A percentile compares a stretch with the other conserved stretches of the same genome.
Conservation (phyloP, 23 tunicate genomes). For the Trididemnum clinides region DNA sequence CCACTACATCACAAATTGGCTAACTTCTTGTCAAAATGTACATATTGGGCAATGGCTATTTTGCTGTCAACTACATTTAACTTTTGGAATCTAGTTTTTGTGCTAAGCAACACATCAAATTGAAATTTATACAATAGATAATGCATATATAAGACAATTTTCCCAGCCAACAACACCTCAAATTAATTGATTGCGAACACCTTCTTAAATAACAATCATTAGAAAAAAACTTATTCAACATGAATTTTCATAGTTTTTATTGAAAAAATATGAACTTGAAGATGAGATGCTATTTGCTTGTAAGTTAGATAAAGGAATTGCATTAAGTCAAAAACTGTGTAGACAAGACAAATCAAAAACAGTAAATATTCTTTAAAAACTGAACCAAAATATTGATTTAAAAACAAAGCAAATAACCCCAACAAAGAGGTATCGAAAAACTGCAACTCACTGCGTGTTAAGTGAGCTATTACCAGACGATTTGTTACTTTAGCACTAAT, state of each 20-base stretch:
- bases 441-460: constrained; percentile 56
- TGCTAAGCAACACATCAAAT: too few species aligned
- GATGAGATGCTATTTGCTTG: constrained; percentile 51
- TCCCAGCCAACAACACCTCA: too few species aligned
- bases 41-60: too few species aligned
- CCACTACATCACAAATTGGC: too few species aligned
- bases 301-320: constrained; percentile 34
- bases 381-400: constrained; percentile 56
- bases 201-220: not conserved
- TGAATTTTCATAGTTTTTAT: not conserved
- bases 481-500: constrained; percentile 70
- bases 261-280: constrained; percentile 17
- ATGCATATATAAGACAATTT: too few species aligned
- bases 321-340: constrained; percentile 23
- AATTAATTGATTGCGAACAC: too few species aligned
- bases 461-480: constrained; percentile 52
- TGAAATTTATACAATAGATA: too few species aligned
- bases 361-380: constrained; percentile 42
- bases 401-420: constrained; percentile 35
- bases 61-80: too few species aligned
- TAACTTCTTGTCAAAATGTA: too few species aligned
- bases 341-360: constrained; percentile 39
- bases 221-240: not conserved
- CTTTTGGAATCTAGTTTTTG: too few species aligned
- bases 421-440: constrained; percentile 38